Evolutionary conservation across 2,797 vertebrate genomes (phyloP), one percentile per base, ranked within the genome.

Genomic region (Hippoglossus hippoglossus): DNA sequence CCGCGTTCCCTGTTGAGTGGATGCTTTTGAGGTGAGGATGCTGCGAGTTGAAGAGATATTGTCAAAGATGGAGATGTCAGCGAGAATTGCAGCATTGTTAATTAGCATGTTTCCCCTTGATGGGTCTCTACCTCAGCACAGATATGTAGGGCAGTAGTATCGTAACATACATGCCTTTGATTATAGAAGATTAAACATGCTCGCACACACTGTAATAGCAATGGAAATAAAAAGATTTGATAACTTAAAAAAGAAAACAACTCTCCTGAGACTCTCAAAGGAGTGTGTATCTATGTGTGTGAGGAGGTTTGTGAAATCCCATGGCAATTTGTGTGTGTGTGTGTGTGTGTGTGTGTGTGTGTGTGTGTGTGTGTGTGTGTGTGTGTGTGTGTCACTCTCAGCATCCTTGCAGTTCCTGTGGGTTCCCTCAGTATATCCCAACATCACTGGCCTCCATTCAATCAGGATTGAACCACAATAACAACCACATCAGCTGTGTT

Each of bases 191-290:
- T 74, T 71, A 75, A 62, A 64, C 26, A 57, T 41, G 25, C 19
- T 26, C 31, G 56, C 24, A 19, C 36, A 21, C 16, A 36, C 41
- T 34, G 41, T 71, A 70, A 72, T 24, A 56, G 58, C 22, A 3
- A 62, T 65, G 54, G 36, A 83, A 83, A 89, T 64, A 82, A 73
- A 83, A 67, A 71, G 70, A 74, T 81, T 60, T 62, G 64, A 49
- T 77, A 63, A 57, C 67, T 69, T 68, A 52, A 77, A 79, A 81
- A 75, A 59, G 0, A 21, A 84, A 85, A 85, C 65, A 81, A 80
- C 46, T 82, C 87, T 87, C 86, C 51, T 51, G 87, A 83, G 83
- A 79, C 72, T 82, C 87, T 83, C 71, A 84, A 83, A 88, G 79
- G 62, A 57, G 46, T 61, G 54, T 36, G 66, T 36, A 50, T 60